Conservation (phyloP, 1,140 invertebrate species). For the Antheraea pernyi region DNA sequence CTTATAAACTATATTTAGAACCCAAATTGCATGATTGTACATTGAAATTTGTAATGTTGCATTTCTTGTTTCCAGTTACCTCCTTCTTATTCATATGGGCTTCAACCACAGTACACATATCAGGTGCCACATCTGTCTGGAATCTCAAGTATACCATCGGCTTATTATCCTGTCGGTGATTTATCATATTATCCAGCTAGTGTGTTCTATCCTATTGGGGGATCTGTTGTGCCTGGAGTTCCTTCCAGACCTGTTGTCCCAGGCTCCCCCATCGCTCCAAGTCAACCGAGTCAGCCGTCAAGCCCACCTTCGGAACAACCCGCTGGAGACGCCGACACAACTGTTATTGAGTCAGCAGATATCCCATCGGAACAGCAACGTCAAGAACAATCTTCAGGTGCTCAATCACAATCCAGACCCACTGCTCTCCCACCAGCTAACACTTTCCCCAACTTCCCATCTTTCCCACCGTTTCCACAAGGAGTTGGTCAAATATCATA, state of each 20-base stretch:
- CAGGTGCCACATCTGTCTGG: slow-evolving; percentile 40
- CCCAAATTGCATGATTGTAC: background rate
- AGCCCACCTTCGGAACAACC: slow-evolving; percentile 28
- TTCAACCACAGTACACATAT: slow-evolving; percentile 50
- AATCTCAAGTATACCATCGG: slow-evolving; percentile 28
- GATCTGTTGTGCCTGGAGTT: slow-evolving; percentile 12
- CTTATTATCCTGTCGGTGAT: slow-evolving; percentile 37
- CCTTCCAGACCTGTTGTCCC: slow-evolving; percentile 1
- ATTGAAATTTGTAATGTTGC: background rate
- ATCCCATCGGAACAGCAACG: slow-evolving; percentile 38
- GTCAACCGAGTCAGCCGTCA: slow-evolving; percentile 9
- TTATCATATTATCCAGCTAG: slow-evolving; percentile 41
- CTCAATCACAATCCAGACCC: slow-evolving; percentile 13
- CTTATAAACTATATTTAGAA: too few species aligned
- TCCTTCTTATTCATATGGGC: slow-evolving; percentile 33
- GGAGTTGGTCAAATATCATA: slow-evolving; percentile 3
- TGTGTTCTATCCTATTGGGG: slow-evolving; percentile 32
- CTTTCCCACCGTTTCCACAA: slow-evolving; percentile 25
- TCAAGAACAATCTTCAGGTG: slow-evolving; percentile 26
- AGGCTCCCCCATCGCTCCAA: slow-evolving; percentile 12
- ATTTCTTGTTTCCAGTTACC: slow-evolving; percentile 43
- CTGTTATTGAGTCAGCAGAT: slow-evolving; percentile 65
- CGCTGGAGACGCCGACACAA: slow-evolving; percentile 54
- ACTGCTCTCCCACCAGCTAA: slow-evolving; percentile 19
- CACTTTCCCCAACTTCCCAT: slow-evolving; percentile 15